Evolutionary conservation across 2,113 vertebrate genomes (phyloP).

Genomic region (Eurystomus gularis): DNA sequence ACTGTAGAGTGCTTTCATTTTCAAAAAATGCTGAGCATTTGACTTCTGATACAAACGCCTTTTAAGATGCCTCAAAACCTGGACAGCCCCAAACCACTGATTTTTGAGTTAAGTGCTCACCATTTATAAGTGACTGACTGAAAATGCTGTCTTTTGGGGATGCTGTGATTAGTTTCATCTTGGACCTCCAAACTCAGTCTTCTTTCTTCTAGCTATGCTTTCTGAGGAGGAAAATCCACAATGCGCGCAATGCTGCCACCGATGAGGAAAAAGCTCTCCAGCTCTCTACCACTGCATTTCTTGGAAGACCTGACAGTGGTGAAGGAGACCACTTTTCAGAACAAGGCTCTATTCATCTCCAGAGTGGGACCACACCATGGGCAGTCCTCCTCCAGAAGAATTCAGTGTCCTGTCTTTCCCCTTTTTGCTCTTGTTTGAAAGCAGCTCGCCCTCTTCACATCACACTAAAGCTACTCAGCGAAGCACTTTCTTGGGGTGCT

Average conservation of each 20-base stretch:
- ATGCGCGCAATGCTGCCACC: accelerated
- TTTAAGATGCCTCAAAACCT: background rate
- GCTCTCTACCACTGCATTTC: background rate
- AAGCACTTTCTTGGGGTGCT: background rate
- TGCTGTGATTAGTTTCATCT: background rate
- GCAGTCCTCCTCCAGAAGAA: background rate
- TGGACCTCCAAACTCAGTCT: background rate
- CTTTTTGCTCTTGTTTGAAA: background rate
- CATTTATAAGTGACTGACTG: background rate
- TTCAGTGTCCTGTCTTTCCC: background rate
- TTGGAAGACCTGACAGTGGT: background rate
- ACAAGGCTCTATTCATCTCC: background rate
- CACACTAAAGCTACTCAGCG: background rate
- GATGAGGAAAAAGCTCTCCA: background rate
- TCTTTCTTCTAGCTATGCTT: background rate
- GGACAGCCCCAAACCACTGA: background rate
- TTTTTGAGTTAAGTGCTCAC: background rate
- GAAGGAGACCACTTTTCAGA: background rate
- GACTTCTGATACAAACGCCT: background rate
- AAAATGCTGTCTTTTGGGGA: background rate
- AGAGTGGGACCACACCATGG: background rate
- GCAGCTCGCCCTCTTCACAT: background rate
- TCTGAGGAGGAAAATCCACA: background rate
- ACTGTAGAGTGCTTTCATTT: background rate
- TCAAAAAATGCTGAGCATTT: background rate